Conservation (phyloP, 2,797 vertebrate genomes). For the Pelodytes ibericus region DNA sequence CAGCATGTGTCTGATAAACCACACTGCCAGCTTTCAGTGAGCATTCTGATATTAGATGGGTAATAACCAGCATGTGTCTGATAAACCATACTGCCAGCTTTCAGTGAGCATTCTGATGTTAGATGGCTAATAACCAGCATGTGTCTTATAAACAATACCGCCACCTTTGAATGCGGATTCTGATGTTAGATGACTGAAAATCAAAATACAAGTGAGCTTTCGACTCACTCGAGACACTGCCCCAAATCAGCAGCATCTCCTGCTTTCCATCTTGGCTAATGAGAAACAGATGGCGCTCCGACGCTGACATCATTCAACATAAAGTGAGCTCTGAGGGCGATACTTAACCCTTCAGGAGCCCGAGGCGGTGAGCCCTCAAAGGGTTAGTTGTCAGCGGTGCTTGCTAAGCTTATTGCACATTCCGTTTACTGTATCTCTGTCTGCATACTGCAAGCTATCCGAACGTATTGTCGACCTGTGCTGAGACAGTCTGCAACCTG, state of each 20-base stretch:
- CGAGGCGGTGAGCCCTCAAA: neutral
- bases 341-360: neutral
- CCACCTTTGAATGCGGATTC: too few relatives aligned
- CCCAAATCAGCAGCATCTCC: neutral
- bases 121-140: neutral
- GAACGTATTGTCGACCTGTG: neutral
- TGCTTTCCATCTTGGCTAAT: slow-evolving; percentile 59
- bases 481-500: neutral
- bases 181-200: too few relatives aligned
- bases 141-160: neutral
- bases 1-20: too few relatives aligned
- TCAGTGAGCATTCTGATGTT: neutral
- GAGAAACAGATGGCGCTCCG: slow-evolving; percentile 75
- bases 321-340: neutral
- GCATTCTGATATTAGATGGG: too few relatives aligned
- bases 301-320: neutral
- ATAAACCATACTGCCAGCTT: neutral
- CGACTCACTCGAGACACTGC: neutral
- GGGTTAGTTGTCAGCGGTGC: neutral
- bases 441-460: neutral
- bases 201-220: too few relatives aligned
- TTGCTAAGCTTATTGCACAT: neutral
- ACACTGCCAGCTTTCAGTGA: too few relatives aligned
- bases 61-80: neutral
- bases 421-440: neutral